Evolutionary conservation across 2,113 vertebrate genomes (phyloP).

Genomic region (Peromyscus polionotus): DNA sequence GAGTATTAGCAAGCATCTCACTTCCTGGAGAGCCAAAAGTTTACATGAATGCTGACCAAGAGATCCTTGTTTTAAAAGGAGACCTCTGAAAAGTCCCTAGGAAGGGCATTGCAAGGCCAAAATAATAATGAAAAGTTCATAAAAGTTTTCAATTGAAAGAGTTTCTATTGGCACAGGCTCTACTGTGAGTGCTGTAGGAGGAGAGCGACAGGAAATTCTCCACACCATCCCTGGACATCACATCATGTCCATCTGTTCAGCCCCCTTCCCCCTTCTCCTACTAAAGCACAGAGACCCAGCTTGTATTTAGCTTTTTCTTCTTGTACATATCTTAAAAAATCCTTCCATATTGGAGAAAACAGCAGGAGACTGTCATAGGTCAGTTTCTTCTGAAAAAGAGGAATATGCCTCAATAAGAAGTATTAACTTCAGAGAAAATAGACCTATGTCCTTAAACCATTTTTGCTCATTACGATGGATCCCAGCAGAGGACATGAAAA

Average conservation of each 20-base stretch:
- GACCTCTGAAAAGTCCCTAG: background rate
- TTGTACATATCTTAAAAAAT: constrained; percentile 55
- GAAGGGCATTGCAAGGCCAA: background rate
- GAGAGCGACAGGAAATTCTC: background rate
- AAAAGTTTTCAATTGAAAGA: background rate
- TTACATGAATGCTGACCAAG: background rate
- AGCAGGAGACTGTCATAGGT: constrained; percentile 55
- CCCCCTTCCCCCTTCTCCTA: background rate
- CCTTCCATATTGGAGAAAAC: constrained; percentile 64
- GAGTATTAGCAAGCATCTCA: background rate
- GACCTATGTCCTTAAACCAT: constrained; percentile 38
- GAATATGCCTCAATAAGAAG: constrained; percentile 53
- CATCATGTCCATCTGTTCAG: background rate
- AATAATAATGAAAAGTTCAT: background rate
- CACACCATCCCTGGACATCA: background rate
- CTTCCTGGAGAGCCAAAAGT: background rate
- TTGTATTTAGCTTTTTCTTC: constrained; percentile 39
- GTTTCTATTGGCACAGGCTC: background rate
- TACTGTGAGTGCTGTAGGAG: background rate
- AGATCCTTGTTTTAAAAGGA: background rate
- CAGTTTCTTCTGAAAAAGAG: constrained; percentile 58
- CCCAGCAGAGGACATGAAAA: constrained; percentile 37
- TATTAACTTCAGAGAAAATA: constrained; percentile 69
- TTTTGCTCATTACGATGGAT: constrained; percentile 66
- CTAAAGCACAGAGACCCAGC: background rate